Evolutionary conservation across 1,140 invertebrate genomes (phyloP).

Genomic region (Heterodera schachtii): DNA sequence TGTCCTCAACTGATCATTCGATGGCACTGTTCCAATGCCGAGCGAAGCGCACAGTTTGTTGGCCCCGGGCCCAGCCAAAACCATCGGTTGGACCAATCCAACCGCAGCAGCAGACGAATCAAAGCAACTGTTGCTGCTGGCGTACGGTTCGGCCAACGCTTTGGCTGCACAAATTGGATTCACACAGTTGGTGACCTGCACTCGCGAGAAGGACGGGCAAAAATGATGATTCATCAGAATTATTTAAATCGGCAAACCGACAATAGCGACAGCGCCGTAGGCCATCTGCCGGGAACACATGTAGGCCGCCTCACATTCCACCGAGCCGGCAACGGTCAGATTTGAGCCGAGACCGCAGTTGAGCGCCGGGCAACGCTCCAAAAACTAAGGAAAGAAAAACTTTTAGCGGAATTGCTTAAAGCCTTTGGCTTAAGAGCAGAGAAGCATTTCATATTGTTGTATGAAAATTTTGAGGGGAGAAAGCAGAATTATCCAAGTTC

Average conservation of each 20-base stretch:
- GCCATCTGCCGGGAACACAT: slow-evolving; percentile 43
- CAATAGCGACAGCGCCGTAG: slow-evolving; percentile 46
- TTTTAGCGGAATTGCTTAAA: not conserved
- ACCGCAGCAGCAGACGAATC: not conserved
- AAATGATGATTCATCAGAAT: too few species aligned
- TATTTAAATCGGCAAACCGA: slow-evolving; percentile 1
- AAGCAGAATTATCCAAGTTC: too few species aligned
- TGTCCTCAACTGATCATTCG: slow-evolving; percentile 38
- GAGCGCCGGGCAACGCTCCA: slow-evolving; percentile 36
- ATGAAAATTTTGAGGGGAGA: too few species aligned
- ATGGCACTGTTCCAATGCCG: slow-evolving; percentile 21
- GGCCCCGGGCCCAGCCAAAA: slow-evolving; percentile 43
- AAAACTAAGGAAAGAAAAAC: slow-evolving; percentile 2
- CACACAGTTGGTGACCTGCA: slow-evolving; percentile 32
- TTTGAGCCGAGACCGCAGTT: slow-evolving; percentile 52
- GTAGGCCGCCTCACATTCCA: slow-evolving; percentile 50
- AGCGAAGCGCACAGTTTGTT: slow-evolving; percentile 28
- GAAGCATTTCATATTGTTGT: too few species aligned
- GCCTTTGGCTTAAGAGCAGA: too few species aligned
- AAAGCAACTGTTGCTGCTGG: not conserved
- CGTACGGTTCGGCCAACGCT: not conserved
- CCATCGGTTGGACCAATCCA: slow-evolving; percentile 36
- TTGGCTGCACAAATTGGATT: slow-evolving; percentile 31
- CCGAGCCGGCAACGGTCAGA: slow-evolving; percentile 39
- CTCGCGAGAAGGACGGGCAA: not conserved